A percentile compares a stretch with the other conserved stretches of the same genome.
phyloP scores from a whole-genome alignment of 2,113 vertebrate species.

The Zonotrichia leucophrys region DNA sequence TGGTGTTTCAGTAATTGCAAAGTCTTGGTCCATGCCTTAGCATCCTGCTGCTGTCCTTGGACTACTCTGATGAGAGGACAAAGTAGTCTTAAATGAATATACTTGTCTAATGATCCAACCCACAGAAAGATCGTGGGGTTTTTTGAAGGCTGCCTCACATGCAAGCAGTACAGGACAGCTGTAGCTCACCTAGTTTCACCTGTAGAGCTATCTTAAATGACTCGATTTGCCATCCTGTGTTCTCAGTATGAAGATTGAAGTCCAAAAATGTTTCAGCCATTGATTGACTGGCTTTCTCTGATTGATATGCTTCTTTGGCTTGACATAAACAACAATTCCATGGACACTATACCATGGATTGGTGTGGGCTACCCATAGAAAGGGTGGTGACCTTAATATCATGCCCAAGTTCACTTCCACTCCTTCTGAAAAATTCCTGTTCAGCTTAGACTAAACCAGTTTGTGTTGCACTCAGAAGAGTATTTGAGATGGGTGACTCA shows the following conservation, averaged over 20 bases:
- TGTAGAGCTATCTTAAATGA: neutral
- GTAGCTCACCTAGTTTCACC: neutral
- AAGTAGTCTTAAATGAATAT: neutral
- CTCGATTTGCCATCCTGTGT: neutral
- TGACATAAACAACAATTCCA: neutral
- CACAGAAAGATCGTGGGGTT: neutral
- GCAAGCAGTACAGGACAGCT: neutral
- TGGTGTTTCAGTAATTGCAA: constrained; percentile 20
- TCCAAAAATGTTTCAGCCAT: neutral
- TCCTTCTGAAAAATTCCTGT: neutral
- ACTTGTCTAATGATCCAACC: neutral
- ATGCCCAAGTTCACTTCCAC: neutral
- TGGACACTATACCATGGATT: neutral
- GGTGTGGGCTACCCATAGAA: neutral
- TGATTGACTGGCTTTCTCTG: neutral
- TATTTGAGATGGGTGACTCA: neutral
- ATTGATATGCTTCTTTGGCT: neutral
- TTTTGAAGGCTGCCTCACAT: neutral
- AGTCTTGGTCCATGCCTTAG: neutral
- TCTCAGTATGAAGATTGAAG: neutral
- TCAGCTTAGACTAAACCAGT: neutral
- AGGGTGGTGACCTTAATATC: neutral
- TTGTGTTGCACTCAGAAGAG: neutral
- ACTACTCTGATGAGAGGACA: neutral
- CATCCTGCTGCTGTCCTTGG: neutral